phyloP scores from a whole-genome alignment of 2,797 vertebrate species.

The Ibycter americanus region DNA sequence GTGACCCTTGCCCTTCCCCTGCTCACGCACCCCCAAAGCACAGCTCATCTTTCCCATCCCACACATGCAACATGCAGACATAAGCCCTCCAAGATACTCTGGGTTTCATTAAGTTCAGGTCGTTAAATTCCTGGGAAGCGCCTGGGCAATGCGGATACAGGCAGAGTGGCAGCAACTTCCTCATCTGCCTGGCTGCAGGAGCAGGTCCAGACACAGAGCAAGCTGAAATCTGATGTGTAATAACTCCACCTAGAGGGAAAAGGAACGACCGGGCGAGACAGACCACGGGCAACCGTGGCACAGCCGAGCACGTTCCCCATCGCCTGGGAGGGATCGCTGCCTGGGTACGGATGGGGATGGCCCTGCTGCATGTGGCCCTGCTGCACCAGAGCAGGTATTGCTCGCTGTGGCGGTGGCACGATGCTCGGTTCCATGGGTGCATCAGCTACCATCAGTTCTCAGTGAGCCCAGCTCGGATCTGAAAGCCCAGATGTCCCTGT shows the following conservation, averaged over 20 bases:
- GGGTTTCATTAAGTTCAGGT: neutral
- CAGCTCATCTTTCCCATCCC: neutral
- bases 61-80: rapidly evolving
- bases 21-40: neutral
- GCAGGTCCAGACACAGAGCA: rapidly evolving
- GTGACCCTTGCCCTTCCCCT: rapidly evolving
- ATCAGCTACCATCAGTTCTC: neutral
- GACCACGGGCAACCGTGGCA: rapidly evolving
- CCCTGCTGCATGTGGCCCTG: neutral
- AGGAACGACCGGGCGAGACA: rapidly evolving
- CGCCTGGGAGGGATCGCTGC: neutral
- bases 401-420: rapidly evolving
- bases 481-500: neutral
- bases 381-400: neutral
- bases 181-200: neutral
- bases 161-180: neutral
- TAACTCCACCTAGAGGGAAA: conserved; percentile 37
- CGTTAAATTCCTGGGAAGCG: neutral
- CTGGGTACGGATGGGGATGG: neutral
- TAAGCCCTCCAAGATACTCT: rapidly evolving
- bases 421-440: neutral
- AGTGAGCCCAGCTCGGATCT: neutral
- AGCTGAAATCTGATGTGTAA: neutral
- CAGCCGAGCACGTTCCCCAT: rapidly evolving
- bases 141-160: neutral